Evolutionary conservation across 2,113 vertebrate genomes (phyloP), one percentile per base, ranked within the genome.

Genomic region (Sprattus sprattus): DNA sequence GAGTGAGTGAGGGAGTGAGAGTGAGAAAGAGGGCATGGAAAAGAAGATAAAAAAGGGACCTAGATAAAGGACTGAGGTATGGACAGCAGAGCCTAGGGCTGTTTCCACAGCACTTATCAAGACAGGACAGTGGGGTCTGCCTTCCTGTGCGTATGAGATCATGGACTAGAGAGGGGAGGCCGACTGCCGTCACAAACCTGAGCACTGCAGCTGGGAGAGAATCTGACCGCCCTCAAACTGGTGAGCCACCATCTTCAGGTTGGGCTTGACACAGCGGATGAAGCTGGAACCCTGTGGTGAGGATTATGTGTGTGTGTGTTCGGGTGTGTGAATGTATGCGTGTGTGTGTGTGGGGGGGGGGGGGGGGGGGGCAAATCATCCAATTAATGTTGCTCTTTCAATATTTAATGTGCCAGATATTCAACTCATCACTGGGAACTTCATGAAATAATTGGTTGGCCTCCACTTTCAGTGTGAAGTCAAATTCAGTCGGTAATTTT

Each of bases 221-320:
- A 99, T 99, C 91, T 99, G 98, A 80, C 95, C 96, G 22, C 98
- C 98, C 94, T 99, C 98, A 88, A 99, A 99, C 89, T 97, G 95
- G 91, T 99, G 98, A 91, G 96, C 97, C 89, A 97, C 92, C 98
- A 99, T 99, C 96, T 98, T 99, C 94, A 99, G 94, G 93, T 99
- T 99, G 15, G 98, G 98, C 60, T 99, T 99, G 87, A 99, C 97
- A 86, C 98, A 99, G 89, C 98, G 98, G 91, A 99, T 96, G 90
- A 99, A 99, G 86, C 97, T 98, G 18, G 98, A 97, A 64, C 98
- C 98, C 98, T 99, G 91, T n/a, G 9, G 86, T 32, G 82, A 88
- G 6, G 71, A 4, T 10, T 6, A 28, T 16, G 2, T 0, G 28
- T 15, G 71, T 39, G 28, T 2, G 2, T 78, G 71, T 39, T 1